phyloP scores from a whole-genome alignment of 2,113 vertebrate genomes.

The Lagopus muta region DNA sequence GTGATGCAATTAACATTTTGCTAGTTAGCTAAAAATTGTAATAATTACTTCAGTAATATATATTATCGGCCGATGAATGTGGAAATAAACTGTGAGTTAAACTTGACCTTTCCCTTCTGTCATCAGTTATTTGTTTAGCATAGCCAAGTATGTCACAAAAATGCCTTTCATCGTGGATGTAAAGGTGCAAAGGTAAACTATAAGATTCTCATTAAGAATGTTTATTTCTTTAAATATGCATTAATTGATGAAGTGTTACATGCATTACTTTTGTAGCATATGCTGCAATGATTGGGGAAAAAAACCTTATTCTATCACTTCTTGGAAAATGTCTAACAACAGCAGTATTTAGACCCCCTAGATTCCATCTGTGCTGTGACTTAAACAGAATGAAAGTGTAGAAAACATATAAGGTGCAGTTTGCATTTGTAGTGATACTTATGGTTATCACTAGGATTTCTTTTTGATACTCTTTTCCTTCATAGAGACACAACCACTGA shows the following conservation, averaged over 20 bases:
- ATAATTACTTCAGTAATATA: conserved; percentile 15
- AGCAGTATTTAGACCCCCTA: background rate
- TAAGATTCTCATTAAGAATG: background rate
- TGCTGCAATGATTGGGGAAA: background rate
- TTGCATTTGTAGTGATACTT: background rate
- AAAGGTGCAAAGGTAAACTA: background rate
- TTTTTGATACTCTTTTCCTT: background rate
- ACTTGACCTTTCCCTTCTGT: conserved; percentile 5
- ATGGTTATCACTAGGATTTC: background rate
- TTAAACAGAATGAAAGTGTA: background rate
- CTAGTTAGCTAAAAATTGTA: conserved; percentile 28
- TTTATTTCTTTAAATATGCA: background rate
- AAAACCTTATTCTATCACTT: background rate
- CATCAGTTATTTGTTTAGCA: background rate
- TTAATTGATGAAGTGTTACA: background rate
- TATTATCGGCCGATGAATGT: background rate
- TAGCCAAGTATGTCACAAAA: background rate
- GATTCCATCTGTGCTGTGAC: background rate
- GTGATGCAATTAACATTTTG: conserved; percentile 38
- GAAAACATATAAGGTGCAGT: background rate
- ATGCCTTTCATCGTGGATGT: background rate
- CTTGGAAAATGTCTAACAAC: background rate
- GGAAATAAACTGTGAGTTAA: background rate
- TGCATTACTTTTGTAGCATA: background rate
- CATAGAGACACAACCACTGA: background rate